These are phyloP conservation scores for Stomorhina lunata DNA, from an alignment of 2,888 invertebrate genomes.

Conservation along the genomic window DNA sequence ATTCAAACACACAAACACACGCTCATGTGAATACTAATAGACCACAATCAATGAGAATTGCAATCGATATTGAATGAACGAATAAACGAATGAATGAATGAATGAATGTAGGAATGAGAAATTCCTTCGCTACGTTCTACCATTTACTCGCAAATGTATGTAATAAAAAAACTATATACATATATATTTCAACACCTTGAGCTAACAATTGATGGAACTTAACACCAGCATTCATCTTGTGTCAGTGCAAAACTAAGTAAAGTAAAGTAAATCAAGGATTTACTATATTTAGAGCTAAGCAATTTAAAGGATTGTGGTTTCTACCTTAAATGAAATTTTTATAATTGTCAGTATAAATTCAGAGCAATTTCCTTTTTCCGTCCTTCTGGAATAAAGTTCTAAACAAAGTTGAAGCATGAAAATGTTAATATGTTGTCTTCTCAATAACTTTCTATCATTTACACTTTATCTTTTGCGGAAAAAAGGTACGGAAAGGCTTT, in stretches of 20 bases:
- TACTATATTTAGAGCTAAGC: neutral
- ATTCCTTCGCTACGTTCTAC: neutral
- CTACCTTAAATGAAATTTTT: neutral
- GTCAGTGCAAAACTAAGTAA: neutral
- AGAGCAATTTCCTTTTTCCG: neutral
- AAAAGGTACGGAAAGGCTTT: no score
- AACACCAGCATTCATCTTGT: neutral
- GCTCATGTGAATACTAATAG: neutral
- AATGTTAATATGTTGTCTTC: no score
- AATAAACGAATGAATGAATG: neutral
- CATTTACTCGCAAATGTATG: neutral
- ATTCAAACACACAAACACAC: neutral
- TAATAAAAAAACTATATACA: neutral
- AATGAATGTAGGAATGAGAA: neutral
- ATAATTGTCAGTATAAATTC: neutral
- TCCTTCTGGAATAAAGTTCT: no score
- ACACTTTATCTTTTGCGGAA: no score
- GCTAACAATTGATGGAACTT: neutral
- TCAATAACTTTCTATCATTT: no score
- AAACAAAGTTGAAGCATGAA: no score
- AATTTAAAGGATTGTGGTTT: neutral
- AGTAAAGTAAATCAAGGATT: neutral
- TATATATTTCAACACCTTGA: conserved; percentile 6
- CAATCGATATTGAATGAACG: neutral
- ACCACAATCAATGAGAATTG: neutral